Evolutionary conservation across 1,140 invertebrate genomes (phyloP).

Genomic region (Adoxophyes honmai): DNA sequence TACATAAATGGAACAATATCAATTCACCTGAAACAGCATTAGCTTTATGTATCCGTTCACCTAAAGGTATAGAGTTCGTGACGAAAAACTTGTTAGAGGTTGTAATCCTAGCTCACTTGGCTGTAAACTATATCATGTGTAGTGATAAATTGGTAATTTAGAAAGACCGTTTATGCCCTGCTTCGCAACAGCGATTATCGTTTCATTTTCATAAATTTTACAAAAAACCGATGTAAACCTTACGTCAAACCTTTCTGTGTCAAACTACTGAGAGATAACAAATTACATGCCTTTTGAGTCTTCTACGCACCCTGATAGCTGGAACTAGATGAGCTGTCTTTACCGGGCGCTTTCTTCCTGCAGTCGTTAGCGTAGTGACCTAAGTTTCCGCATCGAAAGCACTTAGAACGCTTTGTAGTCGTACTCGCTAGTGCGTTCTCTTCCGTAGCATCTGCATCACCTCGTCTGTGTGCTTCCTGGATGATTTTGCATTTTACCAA

Average conservation of each 20-base stretch:
- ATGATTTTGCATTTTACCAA: slow-evolving; percentile 24
- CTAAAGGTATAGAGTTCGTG: too few relatives aligned
- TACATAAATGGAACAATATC: too few relatives aligned
- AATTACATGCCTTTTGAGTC: background rate
- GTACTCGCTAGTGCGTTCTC: background rate
- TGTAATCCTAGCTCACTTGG: too few relatives aligned
- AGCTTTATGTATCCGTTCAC: too few relatives aligned
- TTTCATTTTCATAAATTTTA: slow-evolving; percentile 6
- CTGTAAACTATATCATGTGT: too few relatives aligned
- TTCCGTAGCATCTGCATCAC: background rate
- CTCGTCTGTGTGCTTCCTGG: slow-evolving; percentile 16
- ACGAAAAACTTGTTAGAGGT: too few relatives aligned
- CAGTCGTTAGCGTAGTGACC: slow-evolving; percentile 20
- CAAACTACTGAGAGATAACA: background rate
- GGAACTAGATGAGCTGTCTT: background rate
- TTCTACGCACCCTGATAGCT: too few relatives aligned
- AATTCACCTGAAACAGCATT: too few relatives aligned
- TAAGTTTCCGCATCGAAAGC: slow-evolving; percentile 17
- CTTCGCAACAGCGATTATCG: background rate
- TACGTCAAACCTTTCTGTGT: background rate
- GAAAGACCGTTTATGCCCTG: background rate
- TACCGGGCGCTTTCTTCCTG: background rate
- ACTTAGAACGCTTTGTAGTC: background rate
- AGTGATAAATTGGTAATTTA: too few relatives aligned
- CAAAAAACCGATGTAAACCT: too few relatives aligned